These are phyloP conservation scores for Amazona vittata DNA, from an alignment of 2,113 vertebrate species.

Conservation along the genomic window DNA sequence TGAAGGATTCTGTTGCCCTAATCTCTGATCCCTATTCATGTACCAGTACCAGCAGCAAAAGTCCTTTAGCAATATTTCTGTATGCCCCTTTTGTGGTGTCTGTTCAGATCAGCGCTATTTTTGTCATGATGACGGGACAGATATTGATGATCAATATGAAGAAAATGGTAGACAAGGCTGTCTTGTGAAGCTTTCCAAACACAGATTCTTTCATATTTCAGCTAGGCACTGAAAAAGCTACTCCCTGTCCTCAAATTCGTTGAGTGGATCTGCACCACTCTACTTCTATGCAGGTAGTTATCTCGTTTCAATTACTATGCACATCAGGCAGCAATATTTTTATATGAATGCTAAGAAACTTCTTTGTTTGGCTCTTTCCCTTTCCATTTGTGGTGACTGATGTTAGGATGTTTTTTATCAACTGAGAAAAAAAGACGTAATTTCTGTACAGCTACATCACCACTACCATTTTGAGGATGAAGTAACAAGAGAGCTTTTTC, in stretches of 20 bases:
- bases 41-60: neutral
- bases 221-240: neutral
- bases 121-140: neutral
- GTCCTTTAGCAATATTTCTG: neutral
- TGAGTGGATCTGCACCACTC: neutral
- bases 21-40: neutral
- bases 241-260: neutral
- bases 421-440: neutral
- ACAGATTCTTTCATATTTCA: neutral
- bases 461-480: neutral
- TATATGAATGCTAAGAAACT: neutral
- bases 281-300: neutral
- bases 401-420: neutral
- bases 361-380: neutral
- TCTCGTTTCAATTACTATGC: neutral
- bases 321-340: neutral
- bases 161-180: neutral
- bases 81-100: fast-evolving
- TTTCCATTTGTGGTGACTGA: neutral
- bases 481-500: neutral
- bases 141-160: neutral
- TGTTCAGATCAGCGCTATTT: neutral
- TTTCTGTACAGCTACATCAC: neutral
- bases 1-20: neutral
- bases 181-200: neutral